A percentile compares a stretch with the other conserved stretches of the same genome.
phyloP scores from a whole-genome alignment of 2,113 vertebrate species.

The Microtus oregoni region DNA sequence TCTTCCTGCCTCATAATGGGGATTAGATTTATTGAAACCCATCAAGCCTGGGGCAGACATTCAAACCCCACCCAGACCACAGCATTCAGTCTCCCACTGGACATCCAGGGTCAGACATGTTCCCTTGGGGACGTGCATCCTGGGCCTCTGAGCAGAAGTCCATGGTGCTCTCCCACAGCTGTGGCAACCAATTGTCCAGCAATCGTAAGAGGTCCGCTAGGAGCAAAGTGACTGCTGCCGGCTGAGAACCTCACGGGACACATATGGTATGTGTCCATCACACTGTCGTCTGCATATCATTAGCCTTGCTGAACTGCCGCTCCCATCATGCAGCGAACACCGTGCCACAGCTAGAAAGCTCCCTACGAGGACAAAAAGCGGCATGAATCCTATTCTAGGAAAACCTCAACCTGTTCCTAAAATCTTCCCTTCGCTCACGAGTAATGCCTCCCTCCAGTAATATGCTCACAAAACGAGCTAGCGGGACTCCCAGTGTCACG shows the following conservation, averaged over 20 bases:
- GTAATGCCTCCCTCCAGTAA: not conserved
- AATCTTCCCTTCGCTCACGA: not conserved
- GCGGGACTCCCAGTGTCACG: too few relatives aligned
- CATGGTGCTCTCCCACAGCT: not conserved
- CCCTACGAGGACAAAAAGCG: not conserved
- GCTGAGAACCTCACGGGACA: not conserved
- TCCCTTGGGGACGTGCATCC: rapidly evolving
- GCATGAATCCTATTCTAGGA: not conserved
- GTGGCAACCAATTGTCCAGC: not conserved
- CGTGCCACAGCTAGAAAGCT: not conserved
- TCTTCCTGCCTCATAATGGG: not conserved
- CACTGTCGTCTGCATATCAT: not conserved
- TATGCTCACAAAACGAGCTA: not conserved
- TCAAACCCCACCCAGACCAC: not conserved
- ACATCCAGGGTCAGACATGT: rapidly evolving
- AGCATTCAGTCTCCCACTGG: not conserved
- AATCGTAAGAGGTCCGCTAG: not conserved
- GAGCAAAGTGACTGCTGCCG: not conserved
- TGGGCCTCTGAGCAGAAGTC: rapidly evolving
- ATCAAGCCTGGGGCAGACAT: not conserved
- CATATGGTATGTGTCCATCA: too few relatives aligned
- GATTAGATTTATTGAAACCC: not conserved
- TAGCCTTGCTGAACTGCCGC: not conserved
- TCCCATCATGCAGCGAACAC: not conserved
- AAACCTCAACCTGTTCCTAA: not conserved